phyloP scores from a whole-genome alignment of 2,797 vertebrate species.

The Vireo griseus region DNA sequence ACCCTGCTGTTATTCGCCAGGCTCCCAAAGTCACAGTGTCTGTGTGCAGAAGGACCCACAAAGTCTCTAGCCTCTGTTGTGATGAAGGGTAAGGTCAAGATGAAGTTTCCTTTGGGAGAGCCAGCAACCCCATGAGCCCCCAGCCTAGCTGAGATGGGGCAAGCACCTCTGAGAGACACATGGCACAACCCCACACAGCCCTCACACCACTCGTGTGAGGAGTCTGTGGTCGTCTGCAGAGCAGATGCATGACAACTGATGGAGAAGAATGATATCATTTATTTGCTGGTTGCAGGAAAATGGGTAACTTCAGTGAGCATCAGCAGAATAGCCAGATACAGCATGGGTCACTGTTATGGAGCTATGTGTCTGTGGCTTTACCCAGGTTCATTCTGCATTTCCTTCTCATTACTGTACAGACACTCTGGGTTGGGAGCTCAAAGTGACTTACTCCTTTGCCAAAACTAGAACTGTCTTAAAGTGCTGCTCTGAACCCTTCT shows the following conservation, averaged over 20 bases:
- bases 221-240: not conserved
- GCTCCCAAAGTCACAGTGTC: not conserved
- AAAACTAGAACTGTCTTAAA: not conserved
- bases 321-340: not conserved
- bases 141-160: not conserved
- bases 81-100: not conserved
- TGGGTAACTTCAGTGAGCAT: not conserved
- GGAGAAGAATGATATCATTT: not conserved
- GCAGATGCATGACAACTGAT: not conserved
- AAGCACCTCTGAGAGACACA: fast-evolving
- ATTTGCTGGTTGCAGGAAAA: not conserved
- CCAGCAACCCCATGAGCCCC: not conserved
- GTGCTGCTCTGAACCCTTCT: not conserved
- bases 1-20: fast-evolving
- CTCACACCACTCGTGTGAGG: not conserved
- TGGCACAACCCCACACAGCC: not conserved
- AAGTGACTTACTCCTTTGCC: not conserved
- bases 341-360: not conserved
- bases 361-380: not conserved
- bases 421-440: not conserved
- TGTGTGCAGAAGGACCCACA: fast-evolving
- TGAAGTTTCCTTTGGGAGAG: not conserved
- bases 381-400: not conserved
- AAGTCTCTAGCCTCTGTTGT: not conserved
- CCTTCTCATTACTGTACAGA: not conserved